Evolutionary conservation across 1,140 invertebrate genomes (phyloP).

Genomic region (Achatina immaculata): DNA sequence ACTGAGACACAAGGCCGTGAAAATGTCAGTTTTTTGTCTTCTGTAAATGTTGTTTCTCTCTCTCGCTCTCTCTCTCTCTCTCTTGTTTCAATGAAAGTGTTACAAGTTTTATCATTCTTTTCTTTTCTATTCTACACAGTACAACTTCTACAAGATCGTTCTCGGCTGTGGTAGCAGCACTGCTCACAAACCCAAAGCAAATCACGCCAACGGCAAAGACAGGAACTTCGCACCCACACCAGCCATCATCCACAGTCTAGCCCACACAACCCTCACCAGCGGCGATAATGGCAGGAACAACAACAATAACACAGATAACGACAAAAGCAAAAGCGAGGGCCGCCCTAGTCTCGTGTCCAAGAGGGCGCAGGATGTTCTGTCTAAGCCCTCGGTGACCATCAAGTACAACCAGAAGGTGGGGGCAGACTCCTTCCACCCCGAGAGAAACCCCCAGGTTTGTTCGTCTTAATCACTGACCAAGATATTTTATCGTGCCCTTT

Average conservation of each 20-base stretch:
- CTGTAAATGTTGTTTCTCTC: no score
- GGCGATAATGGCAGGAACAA: not conserved
- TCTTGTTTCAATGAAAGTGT: no score
- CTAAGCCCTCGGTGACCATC: conserved; percentile 9
- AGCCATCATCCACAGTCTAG: not conserved
- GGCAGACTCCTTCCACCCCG: conserved; percentile 33
- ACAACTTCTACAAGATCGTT: conserved; percentile 3
- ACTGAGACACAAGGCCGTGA: no score
- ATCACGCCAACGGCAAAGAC: not conserved
- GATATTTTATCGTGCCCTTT: no score
- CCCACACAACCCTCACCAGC: not conserved
- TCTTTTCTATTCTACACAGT: not conserved
- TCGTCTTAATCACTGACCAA: no score
- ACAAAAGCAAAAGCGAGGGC: not conserved
- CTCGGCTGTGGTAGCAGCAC: not conserved
- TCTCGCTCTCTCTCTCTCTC: no score
- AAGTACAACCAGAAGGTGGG: conserved; percentile 41
- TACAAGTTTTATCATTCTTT: no score
- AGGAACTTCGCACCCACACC: not conserved
- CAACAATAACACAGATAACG: not conserved
- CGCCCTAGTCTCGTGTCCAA: not conserved
- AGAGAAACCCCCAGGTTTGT: conserved; percentile 34
- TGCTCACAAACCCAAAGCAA: not conserved
- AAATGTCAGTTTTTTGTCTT: no score
- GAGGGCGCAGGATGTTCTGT: conserved; percentile 27